Conservation (phyloP, 2,888 invertebrate genomes). For the Mongoloraphidia duomilia region DNA sequence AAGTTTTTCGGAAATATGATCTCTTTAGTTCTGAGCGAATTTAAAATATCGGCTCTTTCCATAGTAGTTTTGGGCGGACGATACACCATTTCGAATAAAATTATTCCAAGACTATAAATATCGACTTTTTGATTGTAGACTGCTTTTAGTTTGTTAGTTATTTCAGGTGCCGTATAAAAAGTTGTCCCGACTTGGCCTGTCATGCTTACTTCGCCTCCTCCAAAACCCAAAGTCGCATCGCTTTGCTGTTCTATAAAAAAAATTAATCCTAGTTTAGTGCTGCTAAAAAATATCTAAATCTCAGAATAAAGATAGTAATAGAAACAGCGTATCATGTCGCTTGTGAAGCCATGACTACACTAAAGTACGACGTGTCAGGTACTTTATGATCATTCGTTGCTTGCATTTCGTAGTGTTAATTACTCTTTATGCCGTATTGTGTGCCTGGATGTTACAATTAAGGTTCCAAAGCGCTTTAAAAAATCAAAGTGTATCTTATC, state of each 20-base stretch:
- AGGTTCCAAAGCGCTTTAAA: too few species aligned
- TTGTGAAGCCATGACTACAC: too few species aligned
- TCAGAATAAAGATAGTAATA: too few species aligned
- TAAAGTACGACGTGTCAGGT: too few species aligned
- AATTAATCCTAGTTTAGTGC: slow-evolving; percentile 2
- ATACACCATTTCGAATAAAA: slow-evolving; percentile 92
- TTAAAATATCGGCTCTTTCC: slow-evolving; percentile 72
- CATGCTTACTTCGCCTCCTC: slow-evolving; percentile 33
- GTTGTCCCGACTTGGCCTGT: slow-evolving; percentile 88
- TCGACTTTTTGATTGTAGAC: slow-evolving; percentile 77
- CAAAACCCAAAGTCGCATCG: slow-evolving; percentile 23
- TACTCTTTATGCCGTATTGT: too few species aligned
- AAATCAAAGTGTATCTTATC: too few species aligned
- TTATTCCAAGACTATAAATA: slow-evolving; percentile 60
- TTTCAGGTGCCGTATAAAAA: slow-evolving; percentile 89
- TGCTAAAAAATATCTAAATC: too few species aligned
- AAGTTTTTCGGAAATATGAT: slow-evolving; percentile 59
- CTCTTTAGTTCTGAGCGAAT: slow-evolving; percentile 51
- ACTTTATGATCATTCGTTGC: too few species aligned
- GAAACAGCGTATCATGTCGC: too few species aligned
- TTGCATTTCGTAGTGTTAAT: too few species aligned
- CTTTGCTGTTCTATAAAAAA: slow-evolving; percentile 20
- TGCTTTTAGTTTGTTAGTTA: slow-evolving; percentile 54
- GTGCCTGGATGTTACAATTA: too few species aligned
- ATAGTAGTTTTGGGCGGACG: slow-evolving; percentile 71